These are phyloP conservation scores for Cerceris rybyensis DNA, from an alignment of 2,888 invertebrate genomes.

Conservation along the genomic window DNA sequence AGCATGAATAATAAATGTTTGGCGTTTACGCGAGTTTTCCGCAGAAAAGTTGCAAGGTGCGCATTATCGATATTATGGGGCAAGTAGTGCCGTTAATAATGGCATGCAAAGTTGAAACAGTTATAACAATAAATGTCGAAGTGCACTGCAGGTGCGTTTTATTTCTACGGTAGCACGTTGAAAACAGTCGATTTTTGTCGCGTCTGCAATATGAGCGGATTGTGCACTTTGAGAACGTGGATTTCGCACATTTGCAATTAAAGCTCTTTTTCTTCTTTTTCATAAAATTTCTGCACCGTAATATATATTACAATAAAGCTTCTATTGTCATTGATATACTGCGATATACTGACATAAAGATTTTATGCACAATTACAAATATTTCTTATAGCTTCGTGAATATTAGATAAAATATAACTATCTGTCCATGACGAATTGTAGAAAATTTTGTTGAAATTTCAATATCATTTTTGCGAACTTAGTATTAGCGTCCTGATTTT, in stretches of 20 bases:
- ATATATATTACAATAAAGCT: too few relatives aligned
- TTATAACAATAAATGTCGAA: constrained; percentile 57
- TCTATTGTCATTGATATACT: too few relatives aligned
- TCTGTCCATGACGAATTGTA: too few relatives aligned
- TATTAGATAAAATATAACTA: too few relatives aligned
- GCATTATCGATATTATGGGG: constrained; percentile 36
- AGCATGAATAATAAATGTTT: constrained; percentile 18
- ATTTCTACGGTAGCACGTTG: constrained; percentile 43
- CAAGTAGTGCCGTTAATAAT: constrained; percentile 41
- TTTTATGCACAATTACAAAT: too few relatives aligned
- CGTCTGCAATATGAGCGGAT: constrained; percentile 17
- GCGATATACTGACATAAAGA: too few relatives aligned
- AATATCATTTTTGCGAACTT: too few relatives aligned
- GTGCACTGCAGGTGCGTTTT: constrained; percentile 50
- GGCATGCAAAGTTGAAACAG: constrained; percentile 51
- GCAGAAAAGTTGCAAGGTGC: constrained; percentile 28
- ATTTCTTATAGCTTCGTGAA: too few relatives aligned
- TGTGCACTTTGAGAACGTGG: constrained; percentile 4
- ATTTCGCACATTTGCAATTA: background rate
- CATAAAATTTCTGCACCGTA: background rate
- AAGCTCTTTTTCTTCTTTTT: background rate
- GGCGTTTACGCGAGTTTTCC: constrained; percentile 24
- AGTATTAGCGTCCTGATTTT: too few relatives aligned
- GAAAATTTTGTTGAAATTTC: too few relatives aligned
- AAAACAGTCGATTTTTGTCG: constrained; percentile 44